phyloP scores from a whole-genome alignment of 2,888 invertebrate species.

The Trichogramma dendrolimi region DNA sequence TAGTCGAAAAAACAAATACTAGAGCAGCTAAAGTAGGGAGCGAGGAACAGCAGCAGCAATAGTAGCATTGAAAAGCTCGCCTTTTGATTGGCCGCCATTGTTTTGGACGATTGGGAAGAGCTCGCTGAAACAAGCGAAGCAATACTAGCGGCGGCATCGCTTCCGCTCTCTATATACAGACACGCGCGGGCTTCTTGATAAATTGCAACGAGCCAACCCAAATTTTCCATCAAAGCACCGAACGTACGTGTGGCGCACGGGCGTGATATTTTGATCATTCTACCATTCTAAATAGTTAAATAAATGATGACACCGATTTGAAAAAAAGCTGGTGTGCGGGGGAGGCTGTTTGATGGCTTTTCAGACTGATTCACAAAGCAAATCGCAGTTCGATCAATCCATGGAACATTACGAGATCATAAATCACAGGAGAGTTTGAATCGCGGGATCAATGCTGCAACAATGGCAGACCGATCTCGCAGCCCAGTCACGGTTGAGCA shows the following conservation, averaged over 20 bases:
- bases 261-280: too few species aligned
- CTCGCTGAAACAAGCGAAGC: not conserved
- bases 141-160: not conserved
- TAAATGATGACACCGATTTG: not conserved
- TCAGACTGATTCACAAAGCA: not conserved
- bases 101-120: conserved; percentile 15
- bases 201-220: conserved; percentile 15
- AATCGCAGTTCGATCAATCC: conserved; percentile 15
- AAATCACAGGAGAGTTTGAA: conserved; percentile 8
- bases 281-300: too few species aligned
- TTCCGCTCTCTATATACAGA: not conserved
- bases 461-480: not conserved
- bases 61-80: conserved; percentile 20
- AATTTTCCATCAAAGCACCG: not conserved
- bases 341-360: not conserved
- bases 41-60: not conserved
- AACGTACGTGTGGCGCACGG: not conserved
- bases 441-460: conserved; percentile 1
- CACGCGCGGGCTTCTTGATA: conserved; percentile 18
- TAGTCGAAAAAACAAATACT: too few species aligned
- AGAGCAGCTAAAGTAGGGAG: not conserved
- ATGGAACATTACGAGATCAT: conserved; percentile 15
- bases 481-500: conserved; percentile 20
- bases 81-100: conserved; percentile 25
- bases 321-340: not conserved